Percentiles rank a stretch among this genome's conserved stretches.
phyloP scores from a whole-genome alignment of 2,113 vertebrate species.

The Carassius gibelio region DNA sequence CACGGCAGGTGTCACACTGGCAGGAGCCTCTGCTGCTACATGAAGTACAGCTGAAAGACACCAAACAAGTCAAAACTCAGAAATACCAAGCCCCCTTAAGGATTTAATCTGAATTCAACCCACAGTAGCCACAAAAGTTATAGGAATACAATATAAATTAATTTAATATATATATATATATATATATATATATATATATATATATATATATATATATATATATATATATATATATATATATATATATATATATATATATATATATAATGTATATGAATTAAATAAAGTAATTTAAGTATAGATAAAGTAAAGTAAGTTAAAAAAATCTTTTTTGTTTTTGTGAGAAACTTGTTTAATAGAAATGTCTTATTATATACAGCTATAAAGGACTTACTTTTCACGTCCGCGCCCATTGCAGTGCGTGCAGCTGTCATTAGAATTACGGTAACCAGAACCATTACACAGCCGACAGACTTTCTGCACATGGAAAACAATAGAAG shows the following conservation, averaged over 20 bases:
- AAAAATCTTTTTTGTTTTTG: background rate
- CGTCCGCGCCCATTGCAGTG: constrained; percentile 72
- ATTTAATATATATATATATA: too few relatives aligned
- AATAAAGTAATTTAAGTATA: background rate
- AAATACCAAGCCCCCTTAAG: background rate
- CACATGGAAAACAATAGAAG: constrained; percentile 23
- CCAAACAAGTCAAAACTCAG: background rate
- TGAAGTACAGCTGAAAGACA: constrained; percentile 63
- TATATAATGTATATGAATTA: too few relatives aligned
- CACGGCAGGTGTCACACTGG: constrained; percentile 62
- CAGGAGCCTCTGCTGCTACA: constrained; percentile 65
- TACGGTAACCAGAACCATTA: constrained; percentile 69
- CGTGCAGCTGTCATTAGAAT: constrained; percentile 62
- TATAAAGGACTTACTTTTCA: constrained; percentile 65
- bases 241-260: too few relatives aligned
- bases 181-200: too few relatives aligned
- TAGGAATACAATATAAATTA: background rate
- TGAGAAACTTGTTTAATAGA: background rate
- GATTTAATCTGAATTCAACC: background rate
- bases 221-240: too few relatives aligned
- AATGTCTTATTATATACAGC: background rate
- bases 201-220: too few relatives aligned
- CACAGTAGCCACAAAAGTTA: too few relatives aligned
- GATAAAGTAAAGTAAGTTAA: background rate
- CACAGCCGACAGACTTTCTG: constrained; percentile 78